Base-by-base conservation (phyloP, 2,797 vertebrate genomes). In the Sebastes nivosus region DNA sequence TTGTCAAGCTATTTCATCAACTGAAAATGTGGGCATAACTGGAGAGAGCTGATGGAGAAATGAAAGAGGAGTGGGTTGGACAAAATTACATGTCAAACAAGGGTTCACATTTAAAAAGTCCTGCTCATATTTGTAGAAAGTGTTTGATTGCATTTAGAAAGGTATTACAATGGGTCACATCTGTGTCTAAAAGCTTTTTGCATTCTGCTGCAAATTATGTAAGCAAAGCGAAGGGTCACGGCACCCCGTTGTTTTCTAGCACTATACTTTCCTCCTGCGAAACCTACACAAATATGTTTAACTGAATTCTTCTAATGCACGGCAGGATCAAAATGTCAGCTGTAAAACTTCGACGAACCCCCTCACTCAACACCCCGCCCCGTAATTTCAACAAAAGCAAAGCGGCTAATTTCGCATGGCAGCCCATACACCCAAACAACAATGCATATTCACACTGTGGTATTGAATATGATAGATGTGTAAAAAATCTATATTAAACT, bases 101-200 rank as follows among this genome's bases (percentile, higher is more conserved):
- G 95, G 94, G 95, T 96, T 94, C 95, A 94, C 93, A 76, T 96
- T 96, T 94, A 94, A 94, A 96, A 96, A 95, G 94, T 95, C 95
- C 95, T 93, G 92, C 91, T 93, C 91, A 89, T 95, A 93, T 95
- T 95, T 95, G 94, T 95, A 95, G 94, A 95, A 95, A 95, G 95
- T 95, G 94, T 96, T 96, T 96, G 95, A 96, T 96, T 95, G 95
- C 95, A 94, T 96, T 96, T 95, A 95, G 94, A 95, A 95, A 96
- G 95, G 95, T 96, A 96, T 95, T 95, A 96, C 95, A 94, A 95
- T 95, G 94, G 96, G 96, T 96, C 96, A 96, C 95, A 95, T 95
- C 90, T 95, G 95, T 95, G 95, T 96, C 95, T 96, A 96, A 96
- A 96, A 96, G 95, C 95, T 96, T 96, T 96, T 96, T 94, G 94